phyloP scores from a whole-genome alignment of 2,888 invertebrate genomes.

The Neuroscelio doddi region DNA sequence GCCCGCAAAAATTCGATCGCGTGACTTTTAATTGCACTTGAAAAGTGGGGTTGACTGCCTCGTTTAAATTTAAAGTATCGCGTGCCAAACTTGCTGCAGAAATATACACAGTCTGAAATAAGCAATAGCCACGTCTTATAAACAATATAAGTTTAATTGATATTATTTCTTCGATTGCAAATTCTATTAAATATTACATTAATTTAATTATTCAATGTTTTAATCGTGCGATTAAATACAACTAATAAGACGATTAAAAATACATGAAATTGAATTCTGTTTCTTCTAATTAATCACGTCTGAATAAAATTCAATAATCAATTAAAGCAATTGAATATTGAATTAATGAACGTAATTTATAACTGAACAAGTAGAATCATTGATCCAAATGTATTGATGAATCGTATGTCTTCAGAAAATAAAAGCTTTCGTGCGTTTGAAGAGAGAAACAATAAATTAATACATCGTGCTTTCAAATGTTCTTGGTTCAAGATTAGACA shows the following conservation, averaged over 20 bases:
- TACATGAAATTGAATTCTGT: too few relatives aligned
- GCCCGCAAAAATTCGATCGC: constrained; percentile 19
- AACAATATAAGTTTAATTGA: constrained; percentile 12
- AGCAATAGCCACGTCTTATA: neutral
- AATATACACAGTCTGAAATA: constrained; percentile 15
- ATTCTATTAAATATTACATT: too few relatives aligned
- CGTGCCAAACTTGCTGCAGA: constrained; percentile 15
- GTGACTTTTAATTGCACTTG: constrained; percentile 26
- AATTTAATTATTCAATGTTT: too few relatives aligned
- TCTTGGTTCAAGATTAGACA: constrained; percentile 9
- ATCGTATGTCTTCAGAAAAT: constrained; percentile 40
- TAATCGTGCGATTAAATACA: too few relatives aligned
- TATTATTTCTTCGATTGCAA: neutral
- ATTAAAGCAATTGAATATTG: constrained; percentile 10
- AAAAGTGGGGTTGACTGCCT: constrained; percentile 19
- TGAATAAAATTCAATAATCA: too few relatives aligned
- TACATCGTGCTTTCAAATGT: constrained; percentile 26
- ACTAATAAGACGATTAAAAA: too few relatives aligned
- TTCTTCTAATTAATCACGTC: too few relatives aligned
- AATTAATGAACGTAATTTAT: constrained; percentile 17
- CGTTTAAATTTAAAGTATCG: constrained; percentile 29
- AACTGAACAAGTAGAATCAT: constrained; percentile 31
- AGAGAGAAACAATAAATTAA: constrained; percentile 39
- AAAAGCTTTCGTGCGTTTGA: constrained; percentile 31
- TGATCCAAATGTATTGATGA: constrained; percentile 32